A percentile compares a stretch with the other conserved stretches of the same genome.
Conservation (phyloP, 2,113 vertebrate genomes). For the Platanista minor region DNA sequence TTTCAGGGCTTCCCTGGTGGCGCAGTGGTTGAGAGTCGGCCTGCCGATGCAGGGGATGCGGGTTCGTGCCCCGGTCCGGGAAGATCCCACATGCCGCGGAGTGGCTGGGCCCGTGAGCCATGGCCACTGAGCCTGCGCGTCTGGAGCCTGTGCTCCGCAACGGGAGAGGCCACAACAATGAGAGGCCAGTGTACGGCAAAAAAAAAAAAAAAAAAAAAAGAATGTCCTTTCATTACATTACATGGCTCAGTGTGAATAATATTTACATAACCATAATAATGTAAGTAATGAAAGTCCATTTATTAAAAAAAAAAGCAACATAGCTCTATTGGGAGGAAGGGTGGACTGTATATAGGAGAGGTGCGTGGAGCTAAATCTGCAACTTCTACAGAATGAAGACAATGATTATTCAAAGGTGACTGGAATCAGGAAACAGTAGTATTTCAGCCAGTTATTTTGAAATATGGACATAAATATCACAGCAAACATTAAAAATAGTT, state of each 20-base stretch:
- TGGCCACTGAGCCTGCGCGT: too few species aligned
- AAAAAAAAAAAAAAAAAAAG: too few species aligned
- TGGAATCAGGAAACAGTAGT: neutral
- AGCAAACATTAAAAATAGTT: neutral
- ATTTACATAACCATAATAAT: neutral
- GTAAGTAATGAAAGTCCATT: neutral
- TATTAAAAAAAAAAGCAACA: neutral
- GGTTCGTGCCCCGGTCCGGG: too few species aligned
- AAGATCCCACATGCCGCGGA: too few species aligned
- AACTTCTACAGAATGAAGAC: neutral
- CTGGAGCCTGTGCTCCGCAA: too few species aligned
- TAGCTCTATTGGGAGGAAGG: neutral
- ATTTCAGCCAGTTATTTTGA: neutral
- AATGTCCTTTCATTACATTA: neutral
- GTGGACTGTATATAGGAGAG: too few species aligned
- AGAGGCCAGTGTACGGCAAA: too few species aligned
- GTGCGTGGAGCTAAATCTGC: neutral
- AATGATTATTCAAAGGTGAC: neutral
- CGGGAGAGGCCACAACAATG: too few species aligned
- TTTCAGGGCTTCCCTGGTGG: too few species aligned
- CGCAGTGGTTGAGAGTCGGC: too few species aligned
- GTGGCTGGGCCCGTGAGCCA: too few species aligned
- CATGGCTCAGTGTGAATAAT: neutral
- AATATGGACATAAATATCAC: neutral
- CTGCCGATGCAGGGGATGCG: too few species aligned